phyloP scores from a whole-genome alignment of 2,888 invertebrate genomes.

The Dryobotodes eremita region DNA sequence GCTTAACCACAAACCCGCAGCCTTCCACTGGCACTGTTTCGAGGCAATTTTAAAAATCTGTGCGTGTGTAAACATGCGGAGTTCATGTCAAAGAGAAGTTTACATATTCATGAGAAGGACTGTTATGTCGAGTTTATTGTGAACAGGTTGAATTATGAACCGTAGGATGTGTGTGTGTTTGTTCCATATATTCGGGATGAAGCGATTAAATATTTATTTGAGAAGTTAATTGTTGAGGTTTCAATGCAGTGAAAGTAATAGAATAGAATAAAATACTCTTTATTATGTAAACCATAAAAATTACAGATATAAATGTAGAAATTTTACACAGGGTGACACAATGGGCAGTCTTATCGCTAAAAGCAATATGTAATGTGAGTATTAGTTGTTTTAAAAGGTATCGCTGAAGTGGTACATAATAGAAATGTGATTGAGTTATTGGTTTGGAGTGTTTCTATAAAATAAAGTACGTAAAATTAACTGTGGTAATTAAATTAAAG shows the following conservation, averaged over 20 bases:
- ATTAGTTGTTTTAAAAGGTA: neutral
- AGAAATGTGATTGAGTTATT: neutral
- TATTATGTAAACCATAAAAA: no score
- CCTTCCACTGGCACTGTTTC: neutral
- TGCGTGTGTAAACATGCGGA: slow-evolving; percentile 32
- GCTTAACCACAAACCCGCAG: neutral
- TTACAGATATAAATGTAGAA: no score
- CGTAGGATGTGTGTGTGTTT: neutral
- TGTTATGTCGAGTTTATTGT: slow-evolving; percentile 41
- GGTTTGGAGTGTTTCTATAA: neutral
- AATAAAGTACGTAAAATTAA: neutral
- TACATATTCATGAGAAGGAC: slow-evolving; percentile 54
- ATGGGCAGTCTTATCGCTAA: no score
- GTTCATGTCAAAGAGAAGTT: slow-evolving; percentile 46
- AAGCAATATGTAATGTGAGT: neutral
- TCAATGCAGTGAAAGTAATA: neutral
- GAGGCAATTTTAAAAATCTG: slow-evolving; percentile 41
- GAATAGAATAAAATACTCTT: no score
- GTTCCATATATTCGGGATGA: slow-evolving; percentile 15
- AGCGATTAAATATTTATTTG: slow-evolving; percentile 8
- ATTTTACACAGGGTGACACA: no score
- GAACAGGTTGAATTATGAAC: slow-evolving; percentile 20
- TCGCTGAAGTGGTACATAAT: neutral
- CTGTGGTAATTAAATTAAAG: neutral
- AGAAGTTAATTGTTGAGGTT: slow-evolving; percentile 8